phyloP scores from a whole-genome alignment of 2,888 invertebrate genomes.

The Polydrusus pterygomalis region DNA sequence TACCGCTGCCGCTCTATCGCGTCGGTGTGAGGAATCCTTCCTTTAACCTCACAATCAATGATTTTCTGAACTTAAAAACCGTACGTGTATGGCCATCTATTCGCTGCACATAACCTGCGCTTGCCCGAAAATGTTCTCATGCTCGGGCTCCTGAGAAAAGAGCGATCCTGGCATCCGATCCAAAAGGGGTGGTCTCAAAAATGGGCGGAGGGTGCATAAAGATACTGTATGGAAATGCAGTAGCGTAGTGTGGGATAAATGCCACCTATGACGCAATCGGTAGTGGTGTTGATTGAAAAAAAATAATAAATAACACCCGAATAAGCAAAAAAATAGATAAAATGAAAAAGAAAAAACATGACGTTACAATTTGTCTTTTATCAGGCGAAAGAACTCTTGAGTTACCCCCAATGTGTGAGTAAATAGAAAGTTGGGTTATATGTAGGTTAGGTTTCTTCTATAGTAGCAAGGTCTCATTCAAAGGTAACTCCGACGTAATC shows the following conservation, averaged over 20 bases:
- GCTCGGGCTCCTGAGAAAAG: conserved; percentile 11
- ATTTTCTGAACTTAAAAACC: background rate
- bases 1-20: too few relatives aligned
- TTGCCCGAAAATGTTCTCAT: conserved; percentile 25
- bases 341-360: too few relatives aligned
- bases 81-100: conserved; percentile 17
- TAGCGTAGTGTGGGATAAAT: conserved; percentile 3
- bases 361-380: background rate
- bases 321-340: too few relatives aligned
- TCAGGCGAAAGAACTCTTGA: too few relatives aligned
- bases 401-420: too few relatives aligned
- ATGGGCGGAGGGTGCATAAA: conserved; percentile 11
- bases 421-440: too few relatives aligned
- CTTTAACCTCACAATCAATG: too few relatives aligned
- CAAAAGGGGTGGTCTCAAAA: conserved; percentile 10
- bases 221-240: background rate
- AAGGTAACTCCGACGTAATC: too few relatives aligned
- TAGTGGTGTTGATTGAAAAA: background rate
- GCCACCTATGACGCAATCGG: background rate
- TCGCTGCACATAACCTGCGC: conserved; percentile 17
- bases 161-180: conserved; percentile 25
- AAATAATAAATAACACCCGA: too few relatives aligned
- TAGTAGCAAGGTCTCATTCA: too few relatives aligned
- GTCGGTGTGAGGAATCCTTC: too few relatives aligned
- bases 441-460: too few relatives aligned